phyloP scores from a whole-genome alignment of 2,888 invertebrate species.

The Pogonocherus hispidulus region DNA sequence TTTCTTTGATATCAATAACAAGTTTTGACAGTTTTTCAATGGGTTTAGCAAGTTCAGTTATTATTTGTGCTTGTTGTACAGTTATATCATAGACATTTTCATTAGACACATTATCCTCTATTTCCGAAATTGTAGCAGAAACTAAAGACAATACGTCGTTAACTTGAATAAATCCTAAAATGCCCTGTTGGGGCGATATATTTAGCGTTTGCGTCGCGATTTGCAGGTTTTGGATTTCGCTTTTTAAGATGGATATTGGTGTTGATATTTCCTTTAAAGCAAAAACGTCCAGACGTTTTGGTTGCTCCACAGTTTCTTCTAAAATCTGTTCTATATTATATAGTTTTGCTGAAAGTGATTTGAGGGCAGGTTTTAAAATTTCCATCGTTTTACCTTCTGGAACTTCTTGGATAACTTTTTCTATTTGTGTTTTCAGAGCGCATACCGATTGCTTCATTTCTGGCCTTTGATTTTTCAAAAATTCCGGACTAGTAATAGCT shows the following conservation, averaged over 20 bases:
- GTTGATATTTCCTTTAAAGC: constrained; percentile 2
- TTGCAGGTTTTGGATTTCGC: constrained; percentile 14
- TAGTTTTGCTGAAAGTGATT: constrained; percentile 23
- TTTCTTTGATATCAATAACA: constrained; percentile 27
- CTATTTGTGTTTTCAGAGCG: constrained; percentile 20
- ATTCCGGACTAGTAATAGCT: constrained; percentile 33
- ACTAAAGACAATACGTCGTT: neutral
- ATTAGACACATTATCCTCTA: neutral
- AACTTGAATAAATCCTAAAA: neutral
- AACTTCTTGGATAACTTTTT: constrained; percentile 18
- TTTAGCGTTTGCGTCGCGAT: neutral
- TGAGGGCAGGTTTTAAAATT: constrained; percentile 29
- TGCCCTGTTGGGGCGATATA: neutral
- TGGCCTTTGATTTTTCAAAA: constrained; percentile 41
- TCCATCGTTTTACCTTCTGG: constrained; percentile 7
- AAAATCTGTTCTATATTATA: constrained; percentile 25
- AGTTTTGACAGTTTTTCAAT: constrained; percentile 18
- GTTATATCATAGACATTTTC: constrained; percentile 9
- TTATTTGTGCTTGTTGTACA: neutral
- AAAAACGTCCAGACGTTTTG: constrained; percentile 9
- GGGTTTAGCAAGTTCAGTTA: neutral
- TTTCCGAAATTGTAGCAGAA: constrained; percentile 2
- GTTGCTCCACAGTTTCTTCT: neutral
- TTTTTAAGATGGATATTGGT: neutral
- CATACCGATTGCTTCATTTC: constrained; percentile 41